Evolutionary conservation across 1,140 invertebrate species (phyloP), one percentile per base, ranked within the genome.

Genomic region (Lasioglossum baleicum): DNA sequence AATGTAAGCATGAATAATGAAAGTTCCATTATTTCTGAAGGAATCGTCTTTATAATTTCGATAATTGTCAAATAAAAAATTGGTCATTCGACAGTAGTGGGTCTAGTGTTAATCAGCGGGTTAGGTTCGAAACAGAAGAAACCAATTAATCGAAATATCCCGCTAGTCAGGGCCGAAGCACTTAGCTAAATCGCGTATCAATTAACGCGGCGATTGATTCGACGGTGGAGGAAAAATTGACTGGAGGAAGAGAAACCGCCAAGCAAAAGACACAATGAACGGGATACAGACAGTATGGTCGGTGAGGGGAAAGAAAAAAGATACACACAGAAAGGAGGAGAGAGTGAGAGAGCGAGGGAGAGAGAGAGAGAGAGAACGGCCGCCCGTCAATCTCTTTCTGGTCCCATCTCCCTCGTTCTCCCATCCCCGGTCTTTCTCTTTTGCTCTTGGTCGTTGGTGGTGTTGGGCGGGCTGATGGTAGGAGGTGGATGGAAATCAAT

Each of bases 401-500:
- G 63, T 75, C 65, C 75, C 70, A 58, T 86, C 84, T 86, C 77
- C 56, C 61, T 84, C 75, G 63, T 69, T 72, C 60, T 71, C 78
- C 68, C 40, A 4, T 15, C 17, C 17, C 51, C 17, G 13, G 66
- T 66, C 77, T 48, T 69, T 82, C 84, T 83, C 75, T 79, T 77
- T 81, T 68, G 56, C 77, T 81, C 80, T 78, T 68, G 85, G 83
- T 87, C 90, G 84, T 80, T 83, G 85, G 87, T 90, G 83, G 88
- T 87, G 88, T 90, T 90, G 90, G 88, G 87, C 84, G 87, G 87
- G 85, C 81, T 87, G 87, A 83, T 90, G 86, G 84, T 88, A 89
- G 85, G 88, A 86, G 90, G 85, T 91, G 90, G 91, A 91, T 92
- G 90, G 91, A 91, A 92, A 92, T 92, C 91, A 92, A 92, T 91